Base-by-base conservation (phyloP, 2,888 invertebrate genomes). In the Autographa pulchrina region DNA sequence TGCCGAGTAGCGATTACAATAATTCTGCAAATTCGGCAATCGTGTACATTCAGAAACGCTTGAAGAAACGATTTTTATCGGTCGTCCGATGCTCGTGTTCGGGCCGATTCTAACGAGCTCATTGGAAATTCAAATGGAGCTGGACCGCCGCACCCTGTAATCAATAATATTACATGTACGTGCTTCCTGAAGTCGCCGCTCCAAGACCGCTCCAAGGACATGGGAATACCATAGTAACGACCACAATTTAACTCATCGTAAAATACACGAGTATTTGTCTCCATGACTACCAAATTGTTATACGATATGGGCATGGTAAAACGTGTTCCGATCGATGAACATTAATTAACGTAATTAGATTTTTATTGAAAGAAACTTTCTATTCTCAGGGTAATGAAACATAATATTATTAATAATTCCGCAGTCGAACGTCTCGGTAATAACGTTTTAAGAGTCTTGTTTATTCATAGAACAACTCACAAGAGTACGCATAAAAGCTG, bases 161-260 rank as follows among this genome's bases (percentile, higher is more conserved):
- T 96, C 95, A 95, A 96, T 95, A 95, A 95, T 94, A 95, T 94
- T 94, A 95, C 93, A 93, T 92, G 94, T 94, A 95, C 94, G 94
- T 93, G 94, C 90, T 92, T 93, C 91, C 93, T 92, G 90, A 91
- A 93, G 90, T 88, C 87, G 75, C 87, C 82, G 86, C 86, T 85
- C 83, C 83, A 85, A 86, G 86, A 86, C 84, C 85, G 82, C 84
- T 80, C 81, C 81, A 84, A 82, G 82, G 70, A 86, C 85, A 85
- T 80, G 76, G 68, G 78, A 78, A 85, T 75, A 83, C 78, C 84
- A 82, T 80, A 78, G 72, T 66, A 61, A 65, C 77, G 72, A 81
- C 78, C 77, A 65, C 77, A 77, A 78, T 75, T 78, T 83, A 82
- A 69, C 71, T 71, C 56, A 75, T 67, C 65, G 35, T 77, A 65